phyloP scores from a whole-genome alignment of 2,797 vertebrate species.

The Hyperoplus lanceolatus region DNA sequence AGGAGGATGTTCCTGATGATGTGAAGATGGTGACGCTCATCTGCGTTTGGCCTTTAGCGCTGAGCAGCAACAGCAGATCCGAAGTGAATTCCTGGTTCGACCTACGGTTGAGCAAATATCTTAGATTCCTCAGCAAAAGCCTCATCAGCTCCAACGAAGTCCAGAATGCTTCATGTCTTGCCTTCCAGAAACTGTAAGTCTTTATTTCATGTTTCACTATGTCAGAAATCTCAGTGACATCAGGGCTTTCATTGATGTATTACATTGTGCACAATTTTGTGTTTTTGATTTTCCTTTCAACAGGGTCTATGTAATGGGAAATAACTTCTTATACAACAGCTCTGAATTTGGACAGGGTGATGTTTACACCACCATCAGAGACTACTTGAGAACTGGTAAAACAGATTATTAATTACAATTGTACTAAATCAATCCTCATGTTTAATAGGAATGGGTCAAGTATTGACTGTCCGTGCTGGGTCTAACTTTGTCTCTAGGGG shows the following conservation, averaged over 20 bases:
- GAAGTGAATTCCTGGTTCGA: slow-evolving; percentile 75
- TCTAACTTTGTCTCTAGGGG: background rate
- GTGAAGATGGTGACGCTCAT: slow-evolving; percentile 66
- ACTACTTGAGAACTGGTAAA: slow-evolving; percentile 72
- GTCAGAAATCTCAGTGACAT: background rate
- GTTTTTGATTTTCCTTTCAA: slow-evolving; percentile 13
- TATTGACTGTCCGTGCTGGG: background rate
- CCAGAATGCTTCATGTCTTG: slow-evolving; percentile 69
- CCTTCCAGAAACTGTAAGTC: slow-evolving; percentile 77
- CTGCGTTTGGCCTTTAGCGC: slow-evolving; percentile 76
- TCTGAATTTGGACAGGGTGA: slow-evolving; percentile 68
- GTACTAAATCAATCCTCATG: background rate
- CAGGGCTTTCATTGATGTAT: background rate
- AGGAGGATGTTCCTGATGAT: slow-evolving; percentile 72
- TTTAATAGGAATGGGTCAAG: background rate
- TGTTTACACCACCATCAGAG: slow-evolving; percentile 74
- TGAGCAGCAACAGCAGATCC: slow-evolving; percentile 60
- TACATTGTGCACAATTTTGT: background rate
- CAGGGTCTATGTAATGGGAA: slow-evolving; percentile 75
- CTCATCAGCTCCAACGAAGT: slow-evolving; percentile 67
- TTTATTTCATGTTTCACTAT: background rate
- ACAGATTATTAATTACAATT: background rate
- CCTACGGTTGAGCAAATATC: slow-evolving; percentile 60
- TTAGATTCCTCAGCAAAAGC: slow-evolving; percentile 72
- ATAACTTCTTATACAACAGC: slow-evolving; percentile 68